A percentile compares a stretch with the other conserved stretches of the same genome.
These are phyloP conservation scores for Gymnocheta viridis DNA, from an alignment of 2,888 invertebrate genomes.

Conservation along the genomic window DNA sequence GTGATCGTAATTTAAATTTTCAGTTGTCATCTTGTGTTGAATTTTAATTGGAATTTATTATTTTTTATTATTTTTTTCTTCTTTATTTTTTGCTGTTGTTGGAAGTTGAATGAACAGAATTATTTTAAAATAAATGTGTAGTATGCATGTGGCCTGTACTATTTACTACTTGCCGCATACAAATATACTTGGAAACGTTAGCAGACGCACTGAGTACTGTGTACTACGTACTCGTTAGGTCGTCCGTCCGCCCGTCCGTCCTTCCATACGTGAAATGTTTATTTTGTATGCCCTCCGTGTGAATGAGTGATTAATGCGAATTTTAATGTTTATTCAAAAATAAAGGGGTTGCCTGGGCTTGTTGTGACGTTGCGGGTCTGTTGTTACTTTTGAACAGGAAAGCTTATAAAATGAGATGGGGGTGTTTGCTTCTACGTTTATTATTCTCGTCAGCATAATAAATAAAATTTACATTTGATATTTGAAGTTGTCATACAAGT, in stretches of 20 bases:
- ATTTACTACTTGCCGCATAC: conserved; percentile 1
- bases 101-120: conserved; percentile 21
- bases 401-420: background rate
- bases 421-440: conserved; percentile 24
- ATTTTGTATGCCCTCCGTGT: conserved; percentile 61
- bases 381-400: background rate
- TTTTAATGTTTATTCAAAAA: conserved; percentile 64
- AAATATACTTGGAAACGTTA: conserved; percentile 31
- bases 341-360: conserved; percentile 42
- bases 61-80: conserved; percentile 11
- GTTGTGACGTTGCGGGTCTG: conserved; percentile 28
- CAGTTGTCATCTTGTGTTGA: conserved; percentile 70
- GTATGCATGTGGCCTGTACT: conserved; percentile 22
- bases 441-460: conserved; percentile 54
- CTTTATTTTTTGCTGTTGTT: conserved; percentile 4
- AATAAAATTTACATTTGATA: conserved; percentile 55
- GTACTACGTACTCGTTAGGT: background rate
- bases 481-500: conserved; percentile 44
- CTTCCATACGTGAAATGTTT: conserved; percentile 56
- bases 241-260: background rate
- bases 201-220: conserved; percentile 10
- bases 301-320: conserved; percentile 69
- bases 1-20: conserved; percentile 71
- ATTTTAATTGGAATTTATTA: conserved; percentile 74
- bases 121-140: conserved; percentile 19